Percentiles rank a stretch among this genome's conserved stretches.
Conservation (phyloP, 2,113 vertebrate species). For the Apus apus region DNA sequence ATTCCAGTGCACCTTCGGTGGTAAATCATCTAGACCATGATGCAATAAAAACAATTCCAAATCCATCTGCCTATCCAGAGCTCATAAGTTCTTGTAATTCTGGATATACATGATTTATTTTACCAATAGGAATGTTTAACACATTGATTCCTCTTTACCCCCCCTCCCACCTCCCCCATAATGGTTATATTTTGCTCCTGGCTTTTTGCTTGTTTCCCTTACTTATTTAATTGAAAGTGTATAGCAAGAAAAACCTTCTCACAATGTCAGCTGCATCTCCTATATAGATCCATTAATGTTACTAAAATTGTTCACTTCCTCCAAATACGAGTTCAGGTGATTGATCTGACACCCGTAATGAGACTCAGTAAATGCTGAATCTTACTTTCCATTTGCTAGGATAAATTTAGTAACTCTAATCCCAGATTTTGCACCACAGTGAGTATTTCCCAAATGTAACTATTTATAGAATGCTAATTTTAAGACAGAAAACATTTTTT, state of each 20-base stretch:
- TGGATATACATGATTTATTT: neutral
- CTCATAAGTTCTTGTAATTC: neutral
- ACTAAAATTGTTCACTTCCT: slow-evolving; percentile 33
- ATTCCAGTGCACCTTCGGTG: neutral
- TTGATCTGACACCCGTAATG: slow-evolving; percentile 36
- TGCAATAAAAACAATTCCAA: neutral
- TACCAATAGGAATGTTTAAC: neutral
- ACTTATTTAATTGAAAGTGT: neutral
- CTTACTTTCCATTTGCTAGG: neutral
- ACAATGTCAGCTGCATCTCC: neutral
- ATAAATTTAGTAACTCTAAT: slow-evolving; percentile 49
- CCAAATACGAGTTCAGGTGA: slow-evolving; percentile 24
- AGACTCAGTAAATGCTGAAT: slow-evolving; percentile 39
- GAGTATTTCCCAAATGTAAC: neutral
- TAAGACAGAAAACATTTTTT: neutral
- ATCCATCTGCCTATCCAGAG: neutral
- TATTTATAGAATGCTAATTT: neutral
- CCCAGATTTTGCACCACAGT: slow-evolving; percentile 16
- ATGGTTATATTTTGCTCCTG: neutral
- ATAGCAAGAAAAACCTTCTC: neutral
- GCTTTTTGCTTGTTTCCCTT: neutral
- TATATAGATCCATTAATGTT: neutral
- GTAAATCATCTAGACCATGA: neutral
- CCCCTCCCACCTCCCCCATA: rapidly evolving
- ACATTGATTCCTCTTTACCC: neutral